Conservation (phyloP, 2,113 vertebrate species). For the Copsychus sechellarum region DNA sequence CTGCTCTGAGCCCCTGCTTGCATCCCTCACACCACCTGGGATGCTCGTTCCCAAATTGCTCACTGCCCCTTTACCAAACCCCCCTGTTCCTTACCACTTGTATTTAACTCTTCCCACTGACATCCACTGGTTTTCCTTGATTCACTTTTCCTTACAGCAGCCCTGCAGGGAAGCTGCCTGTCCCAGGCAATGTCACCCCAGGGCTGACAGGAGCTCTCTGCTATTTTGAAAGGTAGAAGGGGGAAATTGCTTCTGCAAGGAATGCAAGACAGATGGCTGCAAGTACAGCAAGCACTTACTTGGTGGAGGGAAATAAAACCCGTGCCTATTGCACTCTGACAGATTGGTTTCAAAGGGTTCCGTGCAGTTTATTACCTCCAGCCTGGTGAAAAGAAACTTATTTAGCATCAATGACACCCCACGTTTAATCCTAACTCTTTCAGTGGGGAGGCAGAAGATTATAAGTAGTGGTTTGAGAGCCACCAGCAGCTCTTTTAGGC, state of each 20-base stretch:
- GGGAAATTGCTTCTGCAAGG: slow-evolving; percentile 14
- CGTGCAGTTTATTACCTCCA: slow-evolving; percentile 1
- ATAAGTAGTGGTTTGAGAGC: background rate
- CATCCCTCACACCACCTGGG: background rate
- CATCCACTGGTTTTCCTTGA: background rate
- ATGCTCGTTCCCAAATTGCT: background rate
- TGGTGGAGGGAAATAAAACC: slow-evolving; percentile 29
- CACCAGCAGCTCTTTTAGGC: background rate
- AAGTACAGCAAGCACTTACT: background rate
- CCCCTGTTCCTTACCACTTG: background rate
- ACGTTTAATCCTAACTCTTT: background rate
- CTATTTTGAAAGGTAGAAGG: background rate
- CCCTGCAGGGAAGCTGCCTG: background rate
- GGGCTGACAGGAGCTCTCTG: background rate
- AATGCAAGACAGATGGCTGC: background rate
- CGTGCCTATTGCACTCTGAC: slow-evolving; percentile 15
- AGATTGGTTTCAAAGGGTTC: slow-evolving; percentile 26
- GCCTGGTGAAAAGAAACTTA: background rate
- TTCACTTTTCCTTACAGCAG: background rate
- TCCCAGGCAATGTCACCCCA: background rate
- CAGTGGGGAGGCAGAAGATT: background rate
- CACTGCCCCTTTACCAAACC: background rate
- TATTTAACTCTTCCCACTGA: background rate
- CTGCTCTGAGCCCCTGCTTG: background rate
- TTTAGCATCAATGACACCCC: background rate